These are phyloP conservation scores for Onchidella celtica DNA, from an alignment of 2,888 invertebrate genomes.

Conservation along the genomic window DNA sequence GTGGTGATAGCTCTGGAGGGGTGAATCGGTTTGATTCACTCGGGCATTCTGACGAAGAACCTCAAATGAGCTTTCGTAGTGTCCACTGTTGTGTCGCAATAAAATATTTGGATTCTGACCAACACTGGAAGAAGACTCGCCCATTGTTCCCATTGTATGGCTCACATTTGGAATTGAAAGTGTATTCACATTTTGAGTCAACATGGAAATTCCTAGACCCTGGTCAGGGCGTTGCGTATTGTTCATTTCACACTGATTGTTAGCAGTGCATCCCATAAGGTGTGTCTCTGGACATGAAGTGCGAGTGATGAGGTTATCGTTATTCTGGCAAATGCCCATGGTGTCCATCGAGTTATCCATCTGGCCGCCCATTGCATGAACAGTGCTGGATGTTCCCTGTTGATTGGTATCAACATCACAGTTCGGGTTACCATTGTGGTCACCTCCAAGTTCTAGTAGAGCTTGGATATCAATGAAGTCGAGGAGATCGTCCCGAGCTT, in stretches of 20 bases:
- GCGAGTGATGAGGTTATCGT: background rate
- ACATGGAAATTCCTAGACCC: background rate
- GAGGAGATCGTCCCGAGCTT: slow-evolving; percentile 27
- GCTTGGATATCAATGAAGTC: slow-evolving; percentile 47
- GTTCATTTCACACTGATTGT: background rate
- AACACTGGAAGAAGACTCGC: background rate
- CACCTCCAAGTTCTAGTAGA: slow-evolving; percentile 36
- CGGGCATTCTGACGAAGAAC: background rate
- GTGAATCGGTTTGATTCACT: background rate
- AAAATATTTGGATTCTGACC: background rate
- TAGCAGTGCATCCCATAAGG: background rate
- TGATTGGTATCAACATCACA: background rate
- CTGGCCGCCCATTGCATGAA: background rate
- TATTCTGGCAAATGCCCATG: background rate
- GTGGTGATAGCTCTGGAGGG: background rate
- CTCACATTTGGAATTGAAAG: background rate
- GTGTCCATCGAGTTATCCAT: background rate
- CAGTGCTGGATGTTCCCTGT: background rate
- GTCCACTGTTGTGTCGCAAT: background rate
- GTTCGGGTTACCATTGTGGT: background rate
- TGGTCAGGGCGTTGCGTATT: background rate
- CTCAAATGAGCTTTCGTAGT: background rate
- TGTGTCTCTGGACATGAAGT: background rate
- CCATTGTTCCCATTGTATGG: background rate
- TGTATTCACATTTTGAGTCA: slow-evolving; percentile 15